Evolutionary conservation across 2,888 invertebrate species (phyloP).

Genomic region (Epinotia ramella): DNA sequence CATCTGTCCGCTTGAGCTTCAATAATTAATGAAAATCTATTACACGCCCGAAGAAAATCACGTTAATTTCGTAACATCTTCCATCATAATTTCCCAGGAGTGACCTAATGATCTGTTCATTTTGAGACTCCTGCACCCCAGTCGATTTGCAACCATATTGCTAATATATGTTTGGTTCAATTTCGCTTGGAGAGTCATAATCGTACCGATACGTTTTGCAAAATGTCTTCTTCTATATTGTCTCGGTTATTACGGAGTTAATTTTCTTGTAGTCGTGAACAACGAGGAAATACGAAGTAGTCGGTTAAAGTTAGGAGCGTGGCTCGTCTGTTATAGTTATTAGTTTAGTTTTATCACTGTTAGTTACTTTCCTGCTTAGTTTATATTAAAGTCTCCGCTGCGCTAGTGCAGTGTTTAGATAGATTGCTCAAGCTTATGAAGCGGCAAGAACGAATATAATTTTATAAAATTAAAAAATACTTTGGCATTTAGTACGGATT

Average conservation of each 20-base stretch:
- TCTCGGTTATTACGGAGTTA: constrained; percentile 35
- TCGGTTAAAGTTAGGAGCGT: constrained; percentile 7
- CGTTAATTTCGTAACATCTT: constrained; percentile 42
- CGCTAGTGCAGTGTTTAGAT: constrained; percentile 8
- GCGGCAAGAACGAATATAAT: background rate
- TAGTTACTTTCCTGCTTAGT: constrained; percentile 25
- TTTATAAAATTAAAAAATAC: background rate
- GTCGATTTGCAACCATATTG: constrained; percentile 3
- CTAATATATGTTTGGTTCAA: background rate
- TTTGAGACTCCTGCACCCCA: background rate
- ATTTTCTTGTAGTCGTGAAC: constrained; percentile 30
- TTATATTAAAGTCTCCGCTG: constrained; percentile 10
- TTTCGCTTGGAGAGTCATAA: background rate
- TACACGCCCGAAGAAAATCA: constrained; percentile 41
- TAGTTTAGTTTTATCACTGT: constrained; percentile 32
- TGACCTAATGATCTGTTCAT: constrained; percentile 37
- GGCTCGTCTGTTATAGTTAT: constrained; percentile 20
- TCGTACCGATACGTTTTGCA: constrained; percentile 16
- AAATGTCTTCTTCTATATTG: constrained; percentile 20
- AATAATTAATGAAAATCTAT: constrained; percentile 45
- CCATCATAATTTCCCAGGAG: constrained; percentile 46
- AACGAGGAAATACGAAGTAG: constrained; percentile 21
- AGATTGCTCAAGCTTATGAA: background rate
- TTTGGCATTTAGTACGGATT: background rate
- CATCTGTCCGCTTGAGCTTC: constrained; percentile 30